A percentile compares a stretch with the other conserved stretches of the same genome.
phyloP scores from a whole-genome alignment of 2,113 vertebrate genomes.

The Paradisaea rubra region DNA sequence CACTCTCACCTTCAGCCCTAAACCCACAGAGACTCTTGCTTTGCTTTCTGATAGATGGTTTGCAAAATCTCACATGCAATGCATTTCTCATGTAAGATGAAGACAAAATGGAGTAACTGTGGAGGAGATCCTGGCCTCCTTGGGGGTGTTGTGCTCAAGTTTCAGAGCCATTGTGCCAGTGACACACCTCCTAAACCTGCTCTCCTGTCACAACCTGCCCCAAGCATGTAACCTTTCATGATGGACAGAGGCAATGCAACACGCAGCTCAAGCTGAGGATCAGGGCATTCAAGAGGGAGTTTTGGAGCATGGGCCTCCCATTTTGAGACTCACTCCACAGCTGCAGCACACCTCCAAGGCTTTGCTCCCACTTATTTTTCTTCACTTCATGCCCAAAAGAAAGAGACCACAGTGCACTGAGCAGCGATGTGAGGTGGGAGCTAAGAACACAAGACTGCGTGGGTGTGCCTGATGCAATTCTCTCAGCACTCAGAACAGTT shows the following conservation, averaged over 20 bases:
- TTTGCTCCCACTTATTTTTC: background rate
- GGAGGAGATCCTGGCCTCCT: background rate
- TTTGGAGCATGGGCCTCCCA: background rate
- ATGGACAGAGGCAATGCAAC: background rate
- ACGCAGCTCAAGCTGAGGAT: background rate
- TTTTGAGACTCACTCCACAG: background rate
- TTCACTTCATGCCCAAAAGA: background rate
- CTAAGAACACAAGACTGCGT: background rate
- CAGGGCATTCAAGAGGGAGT: background rate
- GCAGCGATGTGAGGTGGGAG: background rate
- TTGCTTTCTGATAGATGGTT: background rate
- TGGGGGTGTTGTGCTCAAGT: background rate
- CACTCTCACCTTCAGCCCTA: background rate
- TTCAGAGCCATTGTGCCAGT: background rate
- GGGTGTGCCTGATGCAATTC: background rate
- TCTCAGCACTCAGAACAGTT: background rate
- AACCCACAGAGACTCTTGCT: background rate
- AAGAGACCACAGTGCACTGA: background rate
- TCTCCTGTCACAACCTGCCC: background rate
- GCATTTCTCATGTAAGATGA: background rate
- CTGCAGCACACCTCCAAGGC: background rate
- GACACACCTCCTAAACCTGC: background rate
- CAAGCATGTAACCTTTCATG: fast-evolving
- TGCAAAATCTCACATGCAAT: background rate
- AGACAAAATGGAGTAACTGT: background rate